These are phyloP conservation scores for Stomorhina lunata DNA, from an alignment of 2,888 invertebrate species.

Conservation along the genomic window DNA sequence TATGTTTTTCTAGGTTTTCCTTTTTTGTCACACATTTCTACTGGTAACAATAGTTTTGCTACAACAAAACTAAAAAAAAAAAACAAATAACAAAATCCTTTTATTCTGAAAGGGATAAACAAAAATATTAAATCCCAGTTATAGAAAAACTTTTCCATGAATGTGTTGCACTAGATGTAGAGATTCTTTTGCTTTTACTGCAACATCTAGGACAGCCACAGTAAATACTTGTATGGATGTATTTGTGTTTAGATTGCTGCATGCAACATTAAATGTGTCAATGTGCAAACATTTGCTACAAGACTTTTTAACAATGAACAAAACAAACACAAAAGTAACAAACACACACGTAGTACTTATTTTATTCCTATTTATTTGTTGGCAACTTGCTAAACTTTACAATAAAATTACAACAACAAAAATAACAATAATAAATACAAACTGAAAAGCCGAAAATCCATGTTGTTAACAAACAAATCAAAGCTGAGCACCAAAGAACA, in stretches of 20 bases:
- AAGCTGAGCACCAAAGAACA: slow-evolving; percentile 9
- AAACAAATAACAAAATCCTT: not conserved
- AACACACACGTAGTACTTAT: not conserved
- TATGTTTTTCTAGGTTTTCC: not conserved
- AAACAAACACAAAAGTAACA: slow-evolving; percentile 14
- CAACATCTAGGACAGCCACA: not conserved
- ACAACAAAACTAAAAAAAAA: not conserved
- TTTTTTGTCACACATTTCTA: not conserved
- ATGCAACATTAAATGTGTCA: slow-evolving; percentile 61
- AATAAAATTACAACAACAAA: not conserved
- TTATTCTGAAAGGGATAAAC: not conserved
- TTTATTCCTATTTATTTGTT: slow-evolving; percentile 7
- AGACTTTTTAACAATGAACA: slow-evolving; percentile 27
- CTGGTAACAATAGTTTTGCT: not conserved
- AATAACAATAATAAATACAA: not conserved
- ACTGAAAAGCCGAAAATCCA: slow-evolving; percentile 24
- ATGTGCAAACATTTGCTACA: slow-evolving; percentile 60
- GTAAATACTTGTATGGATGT: not conserved
- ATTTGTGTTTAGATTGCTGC: slow-evolving; percentile 12
- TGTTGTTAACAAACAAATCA: slow-evolving; percentile 44
- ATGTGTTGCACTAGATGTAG: not conserved
- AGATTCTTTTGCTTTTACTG: slow-evolving; percentile 2
- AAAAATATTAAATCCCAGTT: slow-evolving; percentile 19
- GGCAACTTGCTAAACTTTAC: slow-evolving; percentile 33
- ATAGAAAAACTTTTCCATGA: slow-evolving; percentile 42